Percentiles rank a stretch among this genome's conserved stretches.
These are phyloP conservation scores for Drosophila auraria DNA, from an alignment of 1,140 invertebrate genomes.

Conservation along the genomic window DNA sequence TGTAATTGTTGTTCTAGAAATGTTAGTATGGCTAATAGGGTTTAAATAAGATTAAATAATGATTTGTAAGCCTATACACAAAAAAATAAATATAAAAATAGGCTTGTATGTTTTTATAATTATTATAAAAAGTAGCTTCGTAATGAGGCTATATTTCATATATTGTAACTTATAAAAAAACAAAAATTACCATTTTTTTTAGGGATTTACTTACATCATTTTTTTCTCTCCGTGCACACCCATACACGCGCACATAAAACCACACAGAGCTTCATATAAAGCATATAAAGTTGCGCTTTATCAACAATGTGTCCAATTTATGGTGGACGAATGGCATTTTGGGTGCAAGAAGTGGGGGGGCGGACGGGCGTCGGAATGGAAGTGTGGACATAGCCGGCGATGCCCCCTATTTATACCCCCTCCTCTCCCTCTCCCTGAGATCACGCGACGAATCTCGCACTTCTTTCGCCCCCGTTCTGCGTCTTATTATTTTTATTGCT, in stretches of 20 bases:
- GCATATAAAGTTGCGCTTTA: conserved; percentile 81
- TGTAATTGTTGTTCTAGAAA: too few species aligned
- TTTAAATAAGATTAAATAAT: too few species aligned
- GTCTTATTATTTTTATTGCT: conserved; percentile 71
- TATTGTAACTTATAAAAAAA: too few species aligned
- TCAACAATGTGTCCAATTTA: conserved; percentile 83
- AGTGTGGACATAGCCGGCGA: conserved; percentile 23
- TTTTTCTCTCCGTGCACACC: conserved; percentile 9
- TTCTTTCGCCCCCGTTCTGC: conserved; percentile 19
- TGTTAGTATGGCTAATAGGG: too few species aligned
- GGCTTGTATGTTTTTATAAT: too few species aligned
- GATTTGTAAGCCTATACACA: too few species aligned
- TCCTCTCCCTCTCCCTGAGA: too few species aligned
- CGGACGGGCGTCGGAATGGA: background rate
- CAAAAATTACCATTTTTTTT: too few species aligned
- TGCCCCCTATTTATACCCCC: background rate
- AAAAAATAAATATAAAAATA: too few species aligned
- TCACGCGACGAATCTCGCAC: conserved; percentile 18
- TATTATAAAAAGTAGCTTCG: too few species aligned
- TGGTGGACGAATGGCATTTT: conserved; percentile 50
- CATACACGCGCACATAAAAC: conserved; percentile 19
- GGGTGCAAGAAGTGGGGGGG: background rate
- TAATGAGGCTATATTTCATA: too few species aligned
- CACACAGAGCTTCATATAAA: conserved; percentile 70
- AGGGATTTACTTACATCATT: too few species aligned